phyloP scores from a whole-genome alignment of 2,797 vertebrate species.

The Scleropages formosus region DNA sequence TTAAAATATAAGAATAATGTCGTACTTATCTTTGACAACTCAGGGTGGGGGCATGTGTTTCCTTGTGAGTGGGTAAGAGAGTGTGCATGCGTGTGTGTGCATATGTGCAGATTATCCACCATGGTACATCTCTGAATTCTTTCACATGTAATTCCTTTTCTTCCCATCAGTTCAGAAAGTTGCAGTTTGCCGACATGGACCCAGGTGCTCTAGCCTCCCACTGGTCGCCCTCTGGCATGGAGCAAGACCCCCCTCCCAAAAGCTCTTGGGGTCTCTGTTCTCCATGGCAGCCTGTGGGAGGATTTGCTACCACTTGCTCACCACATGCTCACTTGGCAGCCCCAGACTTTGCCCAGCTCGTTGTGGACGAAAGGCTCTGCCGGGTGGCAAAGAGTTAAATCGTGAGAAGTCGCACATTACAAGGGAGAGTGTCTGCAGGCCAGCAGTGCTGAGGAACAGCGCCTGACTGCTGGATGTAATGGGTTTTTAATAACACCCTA shows the following conservation, averaged over 20 bases:
- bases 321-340: conserved; percentile 55
- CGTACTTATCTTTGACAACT: no score
- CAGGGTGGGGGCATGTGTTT: no score
- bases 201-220: conserved; percentile 51
- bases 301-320: conserved; percentile 50
- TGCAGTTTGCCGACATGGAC: conserved; percentile 40
- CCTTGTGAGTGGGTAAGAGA: no score
- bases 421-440: not conserved
- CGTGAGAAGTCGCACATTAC: conserved; percentile 31
- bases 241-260: conserved; percentile 29
- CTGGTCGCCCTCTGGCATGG: conserved; percentile 49
- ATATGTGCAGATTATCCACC: not conserved
- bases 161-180: not conserved
- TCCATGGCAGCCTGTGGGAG: conserved; percentile 50
- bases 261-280: conserved; percentile 32
- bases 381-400: conserved; percentile 37
- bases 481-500: conserved; percentile 15
- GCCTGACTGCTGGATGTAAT: conserved; percentile 2
- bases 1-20: no score
- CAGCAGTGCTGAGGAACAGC: not conserved
- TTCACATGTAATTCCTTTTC: not conserved
- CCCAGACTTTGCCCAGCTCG: conserved; percentile 44
- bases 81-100: no score
- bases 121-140: not conserved
- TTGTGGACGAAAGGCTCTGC: conserved; percentile 34